Evolutionary conservation across 2,113 vertebrate genomes (phyloP).

Genomic region (Elanoides forficatus): DNA sequence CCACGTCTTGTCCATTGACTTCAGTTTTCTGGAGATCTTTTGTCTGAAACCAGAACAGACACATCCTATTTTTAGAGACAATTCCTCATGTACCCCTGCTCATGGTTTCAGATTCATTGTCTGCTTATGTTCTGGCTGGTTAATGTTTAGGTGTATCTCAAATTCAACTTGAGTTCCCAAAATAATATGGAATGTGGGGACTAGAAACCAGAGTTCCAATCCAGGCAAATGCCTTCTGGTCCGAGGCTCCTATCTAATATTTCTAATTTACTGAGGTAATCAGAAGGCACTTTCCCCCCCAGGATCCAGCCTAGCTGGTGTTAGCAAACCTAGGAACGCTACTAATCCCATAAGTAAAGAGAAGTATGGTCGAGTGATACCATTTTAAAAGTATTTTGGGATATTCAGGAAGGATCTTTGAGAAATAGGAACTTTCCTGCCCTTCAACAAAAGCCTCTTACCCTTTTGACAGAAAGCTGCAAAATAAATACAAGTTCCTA

Average conservation of each 20-base stretch:
- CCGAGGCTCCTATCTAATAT: background rate
- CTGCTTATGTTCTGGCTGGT: background rate
- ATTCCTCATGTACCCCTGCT: background rate
- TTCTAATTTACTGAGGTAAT: background rate
- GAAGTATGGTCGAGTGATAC: background rate
- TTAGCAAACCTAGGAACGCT: background rate
- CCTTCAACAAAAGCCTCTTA: background rate
- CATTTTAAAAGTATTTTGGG: background rate
- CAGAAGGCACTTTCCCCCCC: background rate
- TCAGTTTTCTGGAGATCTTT: background rate
- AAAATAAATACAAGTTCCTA: background rate
- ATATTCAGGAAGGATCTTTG: background rate
- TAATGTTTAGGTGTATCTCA: background rate
- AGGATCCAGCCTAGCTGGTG: background rate
- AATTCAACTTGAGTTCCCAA: background rate
- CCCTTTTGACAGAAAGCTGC: background rate
- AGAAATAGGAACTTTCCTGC: background rate
- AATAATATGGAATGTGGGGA: background rate
- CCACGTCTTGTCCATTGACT: background rate
- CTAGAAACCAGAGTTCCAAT: background rate
- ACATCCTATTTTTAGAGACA: background rate
- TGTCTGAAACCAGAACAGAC: background rate
- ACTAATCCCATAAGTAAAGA: background rate
- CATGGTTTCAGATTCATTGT: background rate
- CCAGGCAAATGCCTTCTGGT: background rate